phyloP scores from a whole-genome alignment of 2,797 vertebrate species.

The Oreonectes daqikongensis region DNA sequence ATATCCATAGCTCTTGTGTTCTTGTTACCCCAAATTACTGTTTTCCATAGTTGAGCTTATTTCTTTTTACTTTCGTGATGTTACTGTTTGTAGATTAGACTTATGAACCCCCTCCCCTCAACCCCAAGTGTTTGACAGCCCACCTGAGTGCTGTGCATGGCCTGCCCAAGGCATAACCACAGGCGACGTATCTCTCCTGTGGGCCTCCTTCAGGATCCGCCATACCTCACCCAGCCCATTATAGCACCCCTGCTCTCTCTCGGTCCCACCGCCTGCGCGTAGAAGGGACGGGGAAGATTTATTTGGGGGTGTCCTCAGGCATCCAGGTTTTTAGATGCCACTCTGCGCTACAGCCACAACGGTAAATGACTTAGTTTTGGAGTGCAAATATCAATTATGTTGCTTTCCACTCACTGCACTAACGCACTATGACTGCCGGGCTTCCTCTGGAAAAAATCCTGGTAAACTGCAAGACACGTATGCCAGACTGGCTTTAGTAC shows the following conservation, averaged over 20 bases:
- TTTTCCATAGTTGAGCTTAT: constrained; percentile 11
- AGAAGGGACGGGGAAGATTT: constrained; percentile 63
- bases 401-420: constrained; percentile 66
- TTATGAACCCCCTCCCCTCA: constrained; percentile 68
- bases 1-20: background rate
- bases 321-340: constrained; percentile 65
- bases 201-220: constrained; percentile 81
- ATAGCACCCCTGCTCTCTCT: constrained; percentile 67
- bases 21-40: background rate
- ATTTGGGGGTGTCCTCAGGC: constrained; percentile 67
- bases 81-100: constrained; percentile 39
- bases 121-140: constrained; percentile 74
- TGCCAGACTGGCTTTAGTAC: constrained; percentile 42
- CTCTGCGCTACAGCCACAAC: constrained; percentile 52
- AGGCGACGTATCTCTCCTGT: constrained; percentile 84
- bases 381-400: constrained; percentile 65
- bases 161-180: constrained; percentile 83
- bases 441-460: constrained; percentile 7
- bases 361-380: constrained; percentile 68
- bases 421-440: constrained; percentile 67
- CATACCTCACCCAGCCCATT: constrained; percentile 70
- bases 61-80: background rate
- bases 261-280: constrained; percentile 67
- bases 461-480: constrained; percentile 41
- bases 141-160: constrained; percentile 75